These are phyloP conservation scores for Pelosia muscerda DNA, from an alignment of 2,888 invertebrate species.

Conservation along the genomic window DNA sequence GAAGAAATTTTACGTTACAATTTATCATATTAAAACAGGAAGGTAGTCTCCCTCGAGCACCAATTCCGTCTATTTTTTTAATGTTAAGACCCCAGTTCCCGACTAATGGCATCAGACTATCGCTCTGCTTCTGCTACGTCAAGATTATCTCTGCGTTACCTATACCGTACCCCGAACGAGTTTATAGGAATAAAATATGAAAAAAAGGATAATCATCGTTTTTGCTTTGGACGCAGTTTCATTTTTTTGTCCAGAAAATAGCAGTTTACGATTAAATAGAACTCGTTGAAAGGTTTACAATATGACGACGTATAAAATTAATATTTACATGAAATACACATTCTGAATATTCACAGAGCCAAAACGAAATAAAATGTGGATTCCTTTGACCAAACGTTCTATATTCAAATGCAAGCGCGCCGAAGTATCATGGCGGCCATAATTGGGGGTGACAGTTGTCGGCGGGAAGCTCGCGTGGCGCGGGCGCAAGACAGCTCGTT, in stretches of 20 bases:
- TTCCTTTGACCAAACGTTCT: conserved; percentile 69
- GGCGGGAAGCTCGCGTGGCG: conserved; percentile 60
- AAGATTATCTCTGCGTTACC: too few relatives aligned
- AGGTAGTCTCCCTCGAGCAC: too few relatives aligned
- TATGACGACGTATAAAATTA: conserved; percentile 48
- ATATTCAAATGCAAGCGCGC: conserved; percentile 81
- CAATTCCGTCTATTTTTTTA: too few relatives aligned
- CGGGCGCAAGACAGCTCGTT: conserved; percentile 70
- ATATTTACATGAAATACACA: conserved; percentile 52
- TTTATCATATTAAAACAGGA: too few relatives aligned
- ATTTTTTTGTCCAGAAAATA: neutral
- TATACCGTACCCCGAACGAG: too few relatives aligned
- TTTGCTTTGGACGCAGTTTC: neutral
- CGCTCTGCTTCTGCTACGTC: too few relatives aligned
- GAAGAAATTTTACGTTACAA: too few relatives aligned
- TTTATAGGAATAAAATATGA: too few relatives aligned
- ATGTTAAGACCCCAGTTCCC: too few relatives aligned
- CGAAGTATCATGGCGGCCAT: conserved; percentile 80
- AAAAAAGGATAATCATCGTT: too few relatives aligned
- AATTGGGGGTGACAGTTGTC: conserved; percentile 83
- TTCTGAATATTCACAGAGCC: conserved; percentile 34
- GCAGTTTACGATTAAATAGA: conserved; percentile 35
- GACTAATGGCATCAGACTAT: too few relatives aligned
- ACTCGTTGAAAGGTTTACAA: conserved; percentile 48
- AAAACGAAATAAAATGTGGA: conserved; percentile 54